Evolutionary conservation across 37 sponge, comb jelly and placozoan species (phyloP).

Genomic region (Spongia lamella): DNA sequence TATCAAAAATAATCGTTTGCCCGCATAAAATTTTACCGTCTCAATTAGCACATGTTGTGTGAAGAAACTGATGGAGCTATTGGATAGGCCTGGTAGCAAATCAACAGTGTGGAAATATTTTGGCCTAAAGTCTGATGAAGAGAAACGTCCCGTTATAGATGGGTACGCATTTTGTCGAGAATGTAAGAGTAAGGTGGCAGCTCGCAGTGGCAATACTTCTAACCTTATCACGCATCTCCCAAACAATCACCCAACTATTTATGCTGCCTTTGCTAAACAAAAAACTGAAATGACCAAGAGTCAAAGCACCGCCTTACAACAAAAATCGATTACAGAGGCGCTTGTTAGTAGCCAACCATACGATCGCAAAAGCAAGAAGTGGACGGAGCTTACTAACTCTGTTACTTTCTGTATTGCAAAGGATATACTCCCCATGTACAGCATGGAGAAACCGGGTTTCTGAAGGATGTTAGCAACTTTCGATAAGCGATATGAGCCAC

Average conservation of each 20-base stretch:
- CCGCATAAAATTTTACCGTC: neutral
- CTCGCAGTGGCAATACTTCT: slow-evolving; percentile 29
- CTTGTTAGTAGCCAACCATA: slow-evolving; percentile 6
- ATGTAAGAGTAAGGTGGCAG: slow-evolving; percentile 13
- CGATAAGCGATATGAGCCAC: slow-evolving; percentile 29
- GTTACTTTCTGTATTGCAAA: slow-evolving; percentile 36
- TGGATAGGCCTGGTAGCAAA: slow-evolving; percentile 17
- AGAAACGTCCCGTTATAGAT: slow-evolving; percentile 6
- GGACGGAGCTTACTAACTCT: slow-evolving; percentile 40
- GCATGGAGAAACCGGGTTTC: slow-evolving; percentile 30
- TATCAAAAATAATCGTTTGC: neutral
- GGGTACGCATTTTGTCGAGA: slow-evolving; percentile 8
- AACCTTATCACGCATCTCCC: slow-evolving; percentile 24
- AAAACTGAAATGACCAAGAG: neutral
- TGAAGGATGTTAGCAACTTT: slow-evolving; percentile 6
- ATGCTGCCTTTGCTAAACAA: neutral
- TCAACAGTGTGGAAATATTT: slow-evolving; percentile 15
- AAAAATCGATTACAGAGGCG: slow-evolving; percentile 14
- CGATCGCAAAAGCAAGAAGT: slow-evolving; percentile 15
- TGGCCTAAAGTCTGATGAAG: neutral
- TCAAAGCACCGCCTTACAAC: neutral
- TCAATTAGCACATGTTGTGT: neutral
- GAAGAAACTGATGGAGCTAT: neutral
- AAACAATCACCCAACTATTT: slow-evolving; percentile 12
- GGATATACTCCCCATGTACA: slow-evolving; percentile 15